Percentiles rank a stretch among this genome's conserved stretches.
Evolutionary conservation across 2,797 vertebrate genomes (phyloP).

Genomic region (Sebastes flavidus): DNA sequence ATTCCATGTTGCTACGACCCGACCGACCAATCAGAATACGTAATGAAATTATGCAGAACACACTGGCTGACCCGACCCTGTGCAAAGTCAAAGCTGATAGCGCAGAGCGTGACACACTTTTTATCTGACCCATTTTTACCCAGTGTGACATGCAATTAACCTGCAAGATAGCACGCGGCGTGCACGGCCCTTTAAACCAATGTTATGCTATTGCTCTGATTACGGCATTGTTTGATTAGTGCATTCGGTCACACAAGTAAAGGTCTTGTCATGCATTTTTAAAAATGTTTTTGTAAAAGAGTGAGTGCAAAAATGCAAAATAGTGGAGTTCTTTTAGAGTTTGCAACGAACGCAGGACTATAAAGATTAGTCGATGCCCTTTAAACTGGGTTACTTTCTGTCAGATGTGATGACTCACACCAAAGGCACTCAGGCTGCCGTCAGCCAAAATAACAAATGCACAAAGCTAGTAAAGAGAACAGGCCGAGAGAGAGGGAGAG

Average conservation of each 20-base stretch:
- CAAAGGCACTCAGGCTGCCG: constrained; percentile 36
- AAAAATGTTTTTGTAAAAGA: background rate
- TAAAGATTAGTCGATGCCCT: constrained; percentile 34
- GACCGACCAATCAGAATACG: background rate
- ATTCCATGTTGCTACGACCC: background rate
- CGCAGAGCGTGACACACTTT: constrained; percentile 7
- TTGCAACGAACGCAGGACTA: background rate
- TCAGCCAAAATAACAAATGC: constrained; percentile 45
- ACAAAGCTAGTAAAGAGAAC: constrained; percentile 36
- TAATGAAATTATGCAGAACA: background rate
- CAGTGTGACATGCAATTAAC: constrained; percentile 1
- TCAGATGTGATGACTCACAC: constrained; percentile 55
- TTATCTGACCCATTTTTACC: background rate
- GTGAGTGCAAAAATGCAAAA: background rate
- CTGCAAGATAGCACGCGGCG: background rate
- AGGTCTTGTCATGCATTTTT: background rate
- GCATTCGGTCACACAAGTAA: background rate
- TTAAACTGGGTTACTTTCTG: constrained; percentile 35
- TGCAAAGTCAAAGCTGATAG: background rate
- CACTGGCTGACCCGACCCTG: background rate
- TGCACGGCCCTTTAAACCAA: background rate
- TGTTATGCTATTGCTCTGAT: background rate
- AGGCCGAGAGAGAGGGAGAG: constrained; percentile 21
- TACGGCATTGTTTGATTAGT: background rate
- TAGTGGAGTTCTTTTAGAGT: background rate